Evolutionary conservation across 2,797 vertebrate species (phyloP).

Genomic region (Micropoecilia bifurca): DNA sequence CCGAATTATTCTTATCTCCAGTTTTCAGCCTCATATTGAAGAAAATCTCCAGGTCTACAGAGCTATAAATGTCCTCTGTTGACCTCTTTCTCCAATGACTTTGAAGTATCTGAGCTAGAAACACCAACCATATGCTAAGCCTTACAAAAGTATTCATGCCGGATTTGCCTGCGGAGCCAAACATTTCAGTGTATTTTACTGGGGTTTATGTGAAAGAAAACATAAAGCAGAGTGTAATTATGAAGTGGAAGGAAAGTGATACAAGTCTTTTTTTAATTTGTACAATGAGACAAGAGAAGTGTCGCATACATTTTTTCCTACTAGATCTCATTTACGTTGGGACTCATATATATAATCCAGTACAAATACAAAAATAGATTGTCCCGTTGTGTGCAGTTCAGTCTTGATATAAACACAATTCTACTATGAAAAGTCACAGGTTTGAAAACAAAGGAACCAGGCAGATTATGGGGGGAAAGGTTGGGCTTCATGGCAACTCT

Average conservation of each 20-base stretch:
- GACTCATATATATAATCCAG: not conserved
- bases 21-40: not conserved
- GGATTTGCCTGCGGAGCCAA: not conserved
- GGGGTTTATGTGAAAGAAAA: not conserved
- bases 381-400: not conserved
- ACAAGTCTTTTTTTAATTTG: not conserved
- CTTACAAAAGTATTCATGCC: not conserved
- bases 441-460: not conserved
- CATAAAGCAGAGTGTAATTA: not conserved
- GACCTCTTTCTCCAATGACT: not conserved
- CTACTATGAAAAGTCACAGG: not conserved
- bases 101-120: not conserved
- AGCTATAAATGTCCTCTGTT: not conserved
- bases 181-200: not conserved
- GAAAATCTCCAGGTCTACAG: not conserved
- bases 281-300: not conserved
- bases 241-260: not conserved
- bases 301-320: not conserved
- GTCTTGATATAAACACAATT: not conserved
- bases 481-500: not conserved
- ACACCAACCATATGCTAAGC: not conserved
- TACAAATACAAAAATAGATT: not conserved
- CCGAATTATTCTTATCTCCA: constrained; percentile 15
- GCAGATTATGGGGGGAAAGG: not conserved
- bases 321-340: not conserved